These are phyloP conservation scores for Ptychodera flava DNA, from an alignment of 35 echinoderm and acorn worm species.

Conservation along the genomic window DNA sequence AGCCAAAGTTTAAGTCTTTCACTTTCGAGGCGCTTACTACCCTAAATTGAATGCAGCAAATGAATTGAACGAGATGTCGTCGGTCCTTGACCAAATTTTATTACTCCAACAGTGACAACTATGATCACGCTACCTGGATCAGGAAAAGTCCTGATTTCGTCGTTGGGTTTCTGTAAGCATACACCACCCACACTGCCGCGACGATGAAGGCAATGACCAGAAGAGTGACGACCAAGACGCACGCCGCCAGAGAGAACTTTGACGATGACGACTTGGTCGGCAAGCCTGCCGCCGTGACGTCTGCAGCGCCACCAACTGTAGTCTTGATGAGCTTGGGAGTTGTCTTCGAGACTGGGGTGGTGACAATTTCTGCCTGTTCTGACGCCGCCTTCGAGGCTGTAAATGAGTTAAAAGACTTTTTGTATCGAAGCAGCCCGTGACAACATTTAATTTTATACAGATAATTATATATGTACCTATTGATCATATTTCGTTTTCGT, in stretches of 20 bases:
- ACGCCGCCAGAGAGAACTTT: not conserved
- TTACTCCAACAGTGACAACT: too few species aligned
- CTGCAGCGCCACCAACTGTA: not conserved
- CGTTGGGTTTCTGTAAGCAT: constrained; percentile 8
- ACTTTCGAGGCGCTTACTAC: too few species aligned
- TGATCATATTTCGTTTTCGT: too few species aligned
- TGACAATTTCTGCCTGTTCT: not conserved
- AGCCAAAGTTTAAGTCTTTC: too few species aligned
- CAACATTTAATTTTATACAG: too few species aligned
- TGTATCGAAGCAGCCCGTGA: too few species aligned
- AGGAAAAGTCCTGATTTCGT: constrained; percentile 5
- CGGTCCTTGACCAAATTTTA: too few species aligned
- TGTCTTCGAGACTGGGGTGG: not conserved
- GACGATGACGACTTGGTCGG: not conserved
- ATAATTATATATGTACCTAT: too few species aligned
- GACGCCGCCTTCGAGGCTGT: not conserved
- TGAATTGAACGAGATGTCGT: too few species aligned
- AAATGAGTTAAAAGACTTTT: too few species aligned
- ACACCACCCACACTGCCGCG: not conserved
- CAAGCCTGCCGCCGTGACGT: not conserved
- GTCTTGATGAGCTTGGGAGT: not conserved
- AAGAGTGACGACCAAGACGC: not conserved
- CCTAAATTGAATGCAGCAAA: too few species aligned
- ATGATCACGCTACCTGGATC: constrained; percentile 14
- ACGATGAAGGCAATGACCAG: not conserved